phyloP scores from a whole-genome alignment of 2,888 invertebrate species.

The Pediacus dermestoides region DNA sequence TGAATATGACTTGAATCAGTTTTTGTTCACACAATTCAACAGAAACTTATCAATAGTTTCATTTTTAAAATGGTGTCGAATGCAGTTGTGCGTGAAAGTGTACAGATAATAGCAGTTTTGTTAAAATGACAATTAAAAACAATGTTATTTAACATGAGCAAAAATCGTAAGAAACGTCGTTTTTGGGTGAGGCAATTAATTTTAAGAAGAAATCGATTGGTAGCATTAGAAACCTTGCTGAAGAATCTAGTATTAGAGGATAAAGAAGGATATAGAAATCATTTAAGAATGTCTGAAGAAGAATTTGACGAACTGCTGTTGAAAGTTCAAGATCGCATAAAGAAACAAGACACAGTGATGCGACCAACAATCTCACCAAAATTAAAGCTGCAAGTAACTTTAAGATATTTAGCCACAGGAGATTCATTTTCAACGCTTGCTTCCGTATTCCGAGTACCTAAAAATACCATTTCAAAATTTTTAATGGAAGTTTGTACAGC shows the following conservation, averaged over 20 bases:
- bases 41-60: no score
- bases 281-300: constrained; percentile 22
- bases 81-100: neutral
- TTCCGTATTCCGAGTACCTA: constrained; percentile 19
- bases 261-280: constrained; percentile 22
- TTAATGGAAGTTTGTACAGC: constrained; percentile 20
- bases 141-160: constrained; percentile 11
- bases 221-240: constrained; percentile 28
- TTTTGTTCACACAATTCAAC: no score
- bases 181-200: constrained; percentile 29
- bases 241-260: constrained; percentile 30
- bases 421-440: constrained; percentile 25
- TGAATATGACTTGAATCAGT: constrained; percentile 2
- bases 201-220: constrained; percentile 27
- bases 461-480: constrained; percentile 26
- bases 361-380: constrained; percentile 23
- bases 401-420: constrained; percentile 28
- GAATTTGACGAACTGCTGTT: constrained; percentile 18
- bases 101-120: constrained; percentile 15
- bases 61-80: constrained; percentile 7
- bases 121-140: constrained; percentile 18
- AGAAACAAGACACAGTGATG: constrained; percentile 22
- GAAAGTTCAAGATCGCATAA: constrained; percentile 17
- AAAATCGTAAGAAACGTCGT: constrained; percentile 18
- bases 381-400: constrained; percentile 26